Base-by-base conservation (phyloP, 2,113 vertebrate genomes). In the Heterotilapia buettikoferi region DNA sequence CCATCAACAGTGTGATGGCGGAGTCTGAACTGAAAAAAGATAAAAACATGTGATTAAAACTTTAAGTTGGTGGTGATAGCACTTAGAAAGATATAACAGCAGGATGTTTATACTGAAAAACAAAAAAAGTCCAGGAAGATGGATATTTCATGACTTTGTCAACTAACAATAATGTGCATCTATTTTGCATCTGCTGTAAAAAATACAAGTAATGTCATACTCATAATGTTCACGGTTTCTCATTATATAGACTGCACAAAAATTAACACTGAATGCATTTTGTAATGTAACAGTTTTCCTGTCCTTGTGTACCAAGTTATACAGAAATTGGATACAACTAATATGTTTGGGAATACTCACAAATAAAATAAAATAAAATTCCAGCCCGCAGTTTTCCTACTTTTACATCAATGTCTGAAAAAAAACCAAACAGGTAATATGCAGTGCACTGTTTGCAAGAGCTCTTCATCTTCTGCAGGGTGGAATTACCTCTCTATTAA, bases 171-270 rank as follows among this genome's bases (percentile, higher is more conserved):
- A 76, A 50, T 78, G 45, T 78, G 73, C 45, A 52, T 52, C 26
- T 78, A 78, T 33, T 78, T 78, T 52, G 7, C 11, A 5, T 50
- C 26, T 52, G 16, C 47, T 50, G 1, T 52, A 52, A 78, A 31
- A 50, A 78, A 50, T 29, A 47, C 13, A 5, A 45, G 6, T 29
- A 47, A 26, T 76, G 14, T 19, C 40, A 45, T 18, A 45, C 40
- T 29, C 2, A 47, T 11, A 0, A 76, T 5, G 40, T 0, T 76
- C 26, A 76, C 0, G 6, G 24, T 76, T 76, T 71, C 36, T 16
- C 7, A 0, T 47, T 5, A 50, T 47, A 47, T 18, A 76, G 68
- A 29, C 24, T 76, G 71, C 13, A 76, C 14, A 12, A 0, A 71
- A 71, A 26, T 43, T 26, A 59, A 7, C 36, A 81, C 45, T 61